These are phyloP conservation scores for Agapornis canus DNA, from an alignment of 2,797 vertebrate genomes.

Conservation along the genomic window DNA sequence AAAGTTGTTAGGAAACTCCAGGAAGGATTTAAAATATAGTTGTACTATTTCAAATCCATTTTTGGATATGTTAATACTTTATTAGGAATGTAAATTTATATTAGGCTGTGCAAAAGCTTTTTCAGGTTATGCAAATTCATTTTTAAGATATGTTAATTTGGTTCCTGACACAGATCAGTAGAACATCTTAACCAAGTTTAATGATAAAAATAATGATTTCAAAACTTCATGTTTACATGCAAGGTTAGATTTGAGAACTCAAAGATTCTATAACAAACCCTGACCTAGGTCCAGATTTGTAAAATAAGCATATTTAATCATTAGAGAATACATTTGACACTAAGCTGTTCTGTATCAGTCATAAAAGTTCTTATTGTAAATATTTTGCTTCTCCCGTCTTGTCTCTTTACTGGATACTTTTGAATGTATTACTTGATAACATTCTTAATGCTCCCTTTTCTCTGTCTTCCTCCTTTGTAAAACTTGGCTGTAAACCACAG, in stretches of 20 bases:
- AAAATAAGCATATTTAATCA: not conserved
- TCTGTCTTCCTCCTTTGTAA: not conserved
- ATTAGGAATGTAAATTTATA: constrained; percentile 57
- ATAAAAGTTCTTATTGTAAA: not conserved
- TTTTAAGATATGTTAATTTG: constrained; percentile 34
- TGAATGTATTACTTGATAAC: not conserved
- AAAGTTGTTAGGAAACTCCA: constrained; percentile 14
- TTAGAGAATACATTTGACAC: not conserved
- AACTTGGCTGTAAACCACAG: not conserved
- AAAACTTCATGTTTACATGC: not conserved
- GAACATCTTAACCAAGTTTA: not conserved
- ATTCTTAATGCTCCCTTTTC: not conserved
- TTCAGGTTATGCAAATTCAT: constrained; percentile 41
- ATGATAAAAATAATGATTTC: not conserved
- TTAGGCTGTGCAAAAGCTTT: not conserved
- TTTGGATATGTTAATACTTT: constrained; percentile 59
- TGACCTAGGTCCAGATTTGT: not conserved
- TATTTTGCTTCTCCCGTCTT: not conserved
- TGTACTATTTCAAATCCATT: constrained; percentile 28
- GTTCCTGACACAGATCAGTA: not conserved
- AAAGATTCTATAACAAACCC: not conserved
- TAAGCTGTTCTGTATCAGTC: not conserved
- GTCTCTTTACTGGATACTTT: not conserved
- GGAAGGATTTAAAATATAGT: constrained; percentile 24
- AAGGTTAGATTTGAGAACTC: not conserved